Conservation (phyloP, 1,140 invertebrate genomes). For the Zaprionus lachaisei region DNA sequence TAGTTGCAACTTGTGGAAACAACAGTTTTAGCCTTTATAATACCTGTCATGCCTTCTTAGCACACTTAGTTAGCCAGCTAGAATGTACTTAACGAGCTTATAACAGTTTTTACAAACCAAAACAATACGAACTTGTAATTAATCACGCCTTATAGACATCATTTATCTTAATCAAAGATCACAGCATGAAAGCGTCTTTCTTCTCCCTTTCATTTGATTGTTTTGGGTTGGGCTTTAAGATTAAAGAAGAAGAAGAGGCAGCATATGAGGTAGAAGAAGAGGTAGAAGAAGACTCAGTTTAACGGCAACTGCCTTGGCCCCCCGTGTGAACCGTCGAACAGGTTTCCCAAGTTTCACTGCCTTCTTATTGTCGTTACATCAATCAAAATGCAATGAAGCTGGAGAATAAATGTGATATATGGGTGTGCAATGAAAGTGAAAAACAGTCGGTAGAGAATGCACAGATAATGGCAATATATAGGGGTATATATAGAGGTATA, state of each 20-base stretch:
- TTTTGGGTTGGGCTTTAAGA: neutral
- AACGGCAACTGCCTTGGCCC: neutral
- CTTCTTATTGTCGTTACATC: constrained; percentile 57
- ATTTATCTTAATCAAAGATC: neutral
- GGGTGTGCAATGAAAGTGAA: constrained; percentile 60
- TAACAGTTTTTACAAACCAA: neutral
- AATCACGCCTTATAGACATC: neutral
- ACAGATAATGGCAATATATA: too few species aligned
- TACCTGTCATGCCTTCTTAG: neutral
- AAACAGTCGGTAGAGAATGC: constrained; percentile 11
- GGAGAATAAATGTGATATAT: constrained; percentile 50
- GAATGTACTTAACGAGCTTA: neutral
- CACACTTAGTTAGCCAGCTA: neutral
- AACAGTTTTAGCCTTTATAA: neutral
- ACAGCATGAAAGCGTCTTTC: neutral
- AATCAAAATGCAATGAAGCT: constrained; percentile 64
- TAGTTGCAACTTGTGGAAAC: neutral
- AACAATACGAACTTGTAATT: neutral
- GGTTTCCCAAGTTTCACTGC: constrained; percentile 55
- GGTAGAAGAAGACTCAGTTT: neutral
- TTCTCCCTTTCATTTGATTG: constrained; percentile 1
- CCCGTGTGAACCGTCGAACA: constrained; percentile 62
- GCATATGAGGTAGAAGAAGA: too few species aligned
- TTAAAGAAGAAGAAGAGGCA: neutral
- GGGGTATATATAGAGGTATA: too few species aligned